Base-by-base conservation (phyloP, 2,797 vertebrate species). In the Centropyge bicolor region DNA sequence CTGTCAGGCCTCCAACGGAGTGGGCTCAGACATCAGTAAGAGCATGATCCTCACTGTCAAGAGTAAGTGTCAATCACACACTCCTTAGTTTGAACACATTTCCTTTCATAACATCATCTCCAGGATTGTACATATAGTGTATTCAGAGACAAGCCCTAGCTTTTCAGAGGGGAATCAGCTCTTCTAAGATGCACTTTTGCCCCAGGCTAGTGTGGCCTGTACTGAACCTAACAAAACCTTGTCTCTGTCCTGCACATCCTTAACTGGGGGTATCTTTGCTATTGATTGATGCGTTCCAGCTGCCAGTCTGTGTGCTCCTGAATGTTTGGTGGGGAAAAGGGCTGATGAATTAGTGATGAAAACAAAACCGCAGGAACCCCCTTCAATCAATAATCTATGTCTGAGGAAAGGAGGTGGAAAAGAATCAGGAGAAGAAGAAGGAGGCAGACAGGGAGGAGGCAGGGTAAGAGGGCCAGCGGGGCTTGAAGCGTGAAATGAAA, bases 21-120 rank as follows among this genome's bases (percentile, higher is more conserved):
- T 99, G 86, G 98, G 98, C 77, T 99, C 98, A 0, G 98, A 99
- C 94, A 99, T 99, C 96, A 99, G 98, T 97, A 99, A 99, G 91
- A 98, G 98, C 94, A 99, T 99, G 98, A 96, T 99, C 86, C 98
- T 99, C 89, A 99, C 98, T 0, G 98, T 99, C 82, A 95, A 96
- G 82, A 96, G 95, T 95, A 86, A 89, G 94, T 93, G 76, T 84
- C 88, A 86, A 49, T 90, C 89, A 80, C 57, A 52, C 76, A 68
- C 51, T 80, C 17, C 68, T 57, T 59, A 46, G 61, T 71, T 85
- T 72, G 46, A 78, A 60, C 65, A 46, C 70, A 56, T 20, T 78
- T 64, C 43, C 75, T 77, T 84, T 85, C 40, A 70, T 67, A 74
- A 64, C 73, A 63, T 76, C 74, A 78, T 80, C 54, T 80, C 52